These are phyloP conservation scores for Lepidocyrtoides sp. DNA, from an alignment of 2,888 invertebrate species.

Conservation along the genomic window DNA sequence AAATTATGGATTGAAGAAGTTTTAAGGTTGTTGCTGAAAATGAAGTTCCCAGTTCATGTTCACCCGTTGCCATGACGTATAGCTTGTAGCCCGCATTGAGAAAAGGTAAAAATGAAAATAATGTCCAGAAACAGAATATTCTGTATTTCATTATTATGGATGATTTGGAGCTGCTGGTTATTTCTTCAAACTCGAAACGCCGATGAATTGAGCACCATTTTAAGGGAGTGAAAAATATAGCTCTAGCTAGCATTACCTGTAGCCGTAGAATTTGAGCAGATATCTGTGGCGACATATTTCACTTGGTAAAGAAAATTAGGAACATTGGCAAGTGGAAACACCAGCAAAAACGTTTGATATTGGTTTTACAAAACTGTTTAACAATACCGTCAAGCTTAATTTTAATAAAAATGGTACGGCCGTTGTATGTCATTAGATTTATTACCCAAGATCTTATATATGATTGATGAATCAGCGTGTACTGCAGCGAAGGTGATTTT, in stretches of 20 bases:
- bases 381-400: too few relatives aligned
- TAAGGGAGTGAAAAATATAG: neutral
- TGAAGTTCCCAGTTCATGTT: too few relatives aligned
- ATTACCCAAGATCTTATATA: too few relatives aligned
- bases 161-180: neutral
- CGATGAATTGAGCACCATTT: neutral
- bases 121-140: constrained; percentile 4
- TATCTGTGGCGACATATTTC: too few relatives aligned
- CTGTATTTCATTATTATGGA: neutral
- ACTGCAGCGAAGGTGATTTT: too few relatives aligned
- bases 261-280: neutral
- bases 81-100: constrained; percentile 5
- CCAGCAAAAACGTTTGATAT: too few relatives aligned
- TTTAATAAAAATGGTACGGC: too few relatives aligned
- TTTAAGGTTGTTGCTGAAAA: neutral
- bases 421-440: too few relatives aligned
- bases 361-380: too few relatives aligned
- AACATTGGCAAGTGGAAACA: too few relatives aligned
- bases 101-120: neutral
- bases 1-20: neutral
- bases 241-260: neutral
- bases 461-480: too few relatives aligned
- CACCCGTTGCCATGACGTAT: neutral
- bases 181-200: neutral
- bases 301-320: too few relatives aligned